phyloP scores from a whole-genome alignment of 2,888 invertebrate genomes.

The Dexiosoma caninum region DNA sequence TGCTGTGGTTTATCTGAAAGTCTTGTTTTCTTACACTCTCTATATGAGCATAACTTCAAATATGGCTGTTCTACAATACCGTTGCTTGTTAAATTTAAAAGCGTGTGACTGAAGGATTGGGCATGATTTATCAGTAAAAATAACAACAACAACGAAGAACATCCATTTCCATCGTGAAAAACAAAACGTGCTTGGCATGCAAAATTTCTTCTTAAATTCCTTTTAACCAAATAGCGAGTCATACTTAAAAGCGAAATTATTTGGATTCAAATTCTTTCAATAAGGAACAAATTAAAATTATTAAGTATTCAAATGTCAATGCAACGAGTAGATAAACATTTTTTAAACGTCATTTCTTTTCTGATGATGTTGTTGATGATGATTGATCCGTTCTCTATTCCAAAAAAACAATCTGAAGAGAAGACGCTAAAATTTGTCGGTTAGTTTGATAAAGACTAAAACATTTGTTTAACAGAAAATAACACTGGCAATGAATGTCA shows the following conservation, averaged over 20 bases:
- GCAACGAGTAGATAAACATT: background rate
- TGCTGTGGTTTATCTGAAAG: background rate
- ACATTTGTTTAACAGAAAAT: too few species aligned
- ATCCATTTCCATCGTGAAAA: constrained; percentile 48
- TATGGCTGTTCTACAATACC: background rate
- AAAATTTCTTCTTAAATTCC: constrained; percentile 50
- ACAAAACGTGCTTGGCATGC: constrained; percentile 56
- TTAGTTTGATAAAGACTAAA: too few species aligned
- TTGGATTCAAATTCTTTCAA: constrained; percentile 32
- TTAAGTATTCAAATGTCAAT: constrained; percentile 17
- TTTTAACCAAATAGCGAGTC: background rate
- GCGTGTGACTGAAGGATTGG: constrained; percentile 10
- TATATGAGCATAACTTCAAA: background rate
- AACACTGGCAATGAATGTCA: too few species aligned
- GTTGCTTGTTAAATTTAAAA: background rate
- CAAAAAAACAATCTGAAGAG: too few species aligned
- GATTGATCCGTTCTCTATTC: background rate
- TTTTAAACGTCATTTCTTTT: background rate
- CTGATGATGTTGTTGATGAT: too few species aligned
- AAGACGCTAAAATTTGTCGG: too few species aligned
- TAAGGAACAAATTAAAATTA: background rate
- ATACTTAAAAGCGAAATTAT: constrained; percentile 32
- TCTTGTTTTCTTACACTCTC: background rate
- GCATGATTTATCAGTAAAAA: background rate
- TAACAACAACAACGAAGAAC: background rate